Conservation (phyloP, 2,113 vertebrate species). For the Myiozetetes cayanensis region DNA sequence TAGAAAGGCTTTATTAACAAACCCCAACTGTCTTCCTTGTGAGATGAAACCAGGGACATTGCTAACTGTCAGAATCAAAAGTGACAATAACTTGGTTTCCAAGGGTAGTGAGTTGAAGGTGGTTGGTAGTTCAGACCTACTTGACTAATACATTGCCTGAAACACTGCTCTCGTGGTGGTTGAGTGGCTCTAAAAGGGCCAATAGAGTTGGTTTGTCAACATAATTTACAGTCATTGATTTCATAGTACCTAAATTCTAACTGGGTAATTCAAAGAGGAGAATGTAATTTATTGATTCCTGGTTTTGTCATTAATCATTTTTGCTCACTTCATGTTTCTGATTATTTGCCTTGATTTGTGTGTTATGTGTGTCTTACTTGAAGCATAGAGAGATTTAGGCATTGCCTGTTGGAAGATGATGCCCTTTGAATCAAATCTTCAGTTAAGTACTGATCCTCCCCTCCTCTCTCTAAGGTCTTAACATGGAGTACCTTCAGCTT, state of each 20-base stretch:
- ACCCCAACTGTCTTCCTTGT: neutral
- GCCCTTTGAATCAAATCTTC: neutral
- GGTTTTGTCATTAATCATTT: neutral
- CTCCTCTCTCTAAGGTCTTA: neutral
- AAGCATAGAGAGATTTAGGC: neutral
- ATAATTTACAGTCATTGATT: neutral
- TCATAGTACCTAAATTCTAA: neutral
- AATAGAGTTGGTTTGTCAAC: neutral
- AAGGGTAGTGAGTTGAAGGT: neutral
- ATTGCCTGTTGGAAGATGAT: neutral
- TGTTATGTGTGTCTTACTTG: neutral
- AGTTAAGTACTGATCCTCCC: neutral
- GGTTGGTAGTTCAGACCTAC: neutral
- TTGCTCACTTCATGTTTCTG: neutral
- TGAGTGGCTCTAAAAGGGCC: neutral
- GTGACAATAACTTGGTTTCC: neutral
- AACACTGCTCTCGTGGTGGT: neutral
- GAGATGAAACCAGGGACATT: neutral
- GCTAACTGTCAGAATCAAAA: constrained; percentile 7
- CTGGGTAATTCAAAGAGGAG: neutral
- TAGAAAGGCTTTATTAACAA: neutral
- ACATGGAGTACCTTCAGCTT: neutral
- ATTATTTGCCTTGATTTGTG: neutral
- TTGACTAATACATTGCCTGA: neutral
- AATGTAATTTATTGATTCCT: neutral